Percentiles rank a stretch among this genome's conserved stretches.
Evolutionary conservation across 2,888 invertebrate species (phyloP).

Genomic region (Polyommatus iphigenia): DNA sequence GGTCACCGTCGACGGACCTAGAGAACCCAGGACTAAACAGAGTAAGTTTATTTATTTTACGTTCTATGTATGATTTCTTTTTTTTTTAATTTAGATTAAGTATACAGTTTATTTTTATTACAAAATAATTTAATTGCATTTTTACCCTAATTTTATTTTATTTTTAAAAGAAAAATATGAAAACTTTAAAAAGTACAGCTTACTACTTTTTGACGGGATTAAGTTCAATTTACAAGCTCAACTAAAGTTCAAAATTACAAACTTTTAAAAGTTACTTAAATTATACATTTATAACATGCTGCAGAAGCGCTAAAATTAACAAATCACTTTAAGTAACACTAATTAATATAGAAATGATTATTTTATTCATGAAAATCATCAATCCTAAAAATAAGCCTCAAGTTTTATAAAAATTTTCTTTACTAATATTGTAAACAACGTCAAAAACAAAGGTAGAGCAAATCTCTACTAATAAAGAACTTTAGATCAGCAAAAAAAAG

Average conservation of each 20-base stretch:
- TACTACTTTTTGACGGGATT: background rate
- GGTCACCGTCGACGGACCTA: constrained; percentile 99
- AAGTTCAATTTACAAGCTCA: background rate
- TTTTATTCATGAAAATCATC: no score
- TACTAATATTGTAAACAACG: background rate
- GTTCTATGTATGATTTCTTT: no score
- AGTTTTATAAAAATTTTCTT: background rate
- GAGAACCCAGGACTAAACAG: constrained; percentile 98
- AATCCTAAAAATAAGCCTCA: no score
- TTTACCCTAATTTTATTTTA: background rate
- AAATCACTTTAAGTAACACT: no score
- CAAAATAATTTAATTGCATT: background rate
- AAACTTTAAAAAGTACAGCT: background rate
- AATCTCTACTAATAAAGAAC: background rate
- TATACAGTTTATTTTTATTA: background rate
- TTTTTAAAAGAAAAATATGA: background rate
- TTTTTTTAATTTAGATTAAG: no score
- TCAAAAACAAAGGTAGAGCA: background rate
- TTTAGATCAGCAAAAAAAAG: background rate
- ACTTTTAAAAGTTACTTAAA: background rate
- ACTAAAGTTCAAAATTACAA: background rate
- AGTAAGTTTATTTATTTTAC: constrained; percentile 84
- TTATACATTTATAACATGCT: no score
- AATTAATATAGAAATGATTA: no score
- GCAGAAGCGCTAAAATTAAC: no score